Evolutionary conservation across 2,113 vertebrate species (phyloP), one percentile per base, ranked within the genome.

Genomic region (Platichthys flesus): DNA sequence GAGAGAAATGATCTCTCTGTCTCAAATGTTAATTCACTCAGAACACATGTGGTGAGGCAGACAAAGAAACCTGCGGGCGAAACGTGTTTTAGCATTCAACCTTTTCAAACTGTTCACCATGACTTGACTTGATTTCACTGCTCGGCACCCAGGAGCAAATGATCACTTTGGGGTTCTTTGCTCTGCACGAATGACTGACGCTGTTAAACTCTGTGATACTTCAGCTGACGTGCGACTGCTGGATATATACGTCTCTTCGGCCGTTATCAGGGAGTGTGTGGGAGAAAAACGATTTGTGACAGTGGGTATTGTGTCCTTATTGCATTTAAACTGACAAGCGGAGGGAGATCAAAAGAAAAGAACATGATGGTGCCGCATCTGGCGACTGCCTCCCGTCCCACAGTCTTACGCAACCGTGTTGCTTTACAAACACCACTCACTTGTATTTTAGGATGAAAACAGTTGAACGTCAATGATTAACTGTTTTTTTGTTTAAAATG

Each of bases 341-440:
- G 26, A 47, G 72, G 23, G 40, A 40, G 66, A 72, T 78, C 69
- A 78, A 78, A 90, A 78, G 73, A 81, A 66, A 80, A 78, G 26
- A 76, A 81, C 76, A 76, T 28, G 15, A 58, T 35, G 57, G 59
- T 37, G 28, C 40, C n/a, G 57, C 74, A 88, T 89, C 73, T 83
- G 80, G 61, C 76, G 67, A 85, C 65, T 74, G 74, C 75, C 73
- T 78, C 75, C 89, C 83, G 84, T 86, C 80, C 72, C 63, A 64
- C 16, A n/a, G 21, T 37, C 57, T 88, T 88, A 84, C 80, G 81
- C 87, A 85, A 89, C 68, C 26, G 9, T 71, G 71, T 60, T 55
- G 60, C 68, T 47, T 68, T 71, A 76, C 67, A 82, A 87, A 85
- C 71, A 76, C 23, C 9, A 70, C 76, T 76, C 42, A 59, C 61